Base-by-base conservation (phyloP, 1,140 invertebrate species). In the Cherax destructor region DNA sequence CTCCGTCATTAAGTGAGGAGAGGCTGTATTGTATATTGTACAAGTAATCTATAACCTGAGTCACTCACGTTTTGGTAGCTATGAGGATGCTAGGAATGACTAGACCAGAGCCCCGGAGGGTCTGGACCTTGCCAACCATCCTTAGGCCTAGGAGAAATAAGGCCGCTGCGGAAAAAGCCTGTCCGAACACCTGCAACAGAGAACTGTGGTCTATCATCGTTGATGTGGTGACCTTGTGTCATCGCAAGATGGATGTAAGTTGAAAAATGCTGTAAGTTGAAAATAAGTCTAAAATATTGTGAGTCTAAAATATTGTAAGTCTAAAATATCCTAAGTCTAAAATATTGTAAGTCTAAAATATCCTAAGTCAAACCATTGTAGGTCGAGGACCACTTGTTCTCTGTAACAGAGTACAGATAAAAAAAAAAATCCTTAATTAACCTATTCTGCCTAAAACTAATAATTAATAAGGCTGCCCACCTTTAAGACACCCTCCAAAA, bases 111-210 rank as follows among this genome's bases (percentile, higher is more conserved):
- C 97, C 97, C 94, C 96, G 96, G 1, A 98, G 94, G 92, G 96
- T 96, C 81, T 97, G 96, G 69, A 98, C 96, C 95, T 98, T 97
- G 11, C 98, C 98, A n/a, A 99, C 98, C 97, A 99, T 98, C 94
- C 97, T 96, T 7, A 99, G 94, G 1, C 99, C 99, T 13, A 99
- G 95, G 56, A 98, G 95, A 94, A 99, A 99, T 16, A 99, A 94
- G 1, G 99, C 98, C 47, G 97, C 97, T 1, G 97, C 98, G 80
- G 98, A 97, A 94, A 99, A 99, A 41, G 98, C 97, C 92, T 97
- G 96, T 0, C 97, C 97, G 88, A 99, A 96, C 1, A 97, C 96
- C 96, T 97, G 93, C n/a, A 74, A 74, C 16, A 30, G 69, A 30
- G 24, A 30, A 21, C 24, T 74, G 18, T 4, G 52, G 30, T 41